Conservation (phyloP, 1,140 invertebrate genomes). For the Agrilus planipennis region DNA sequence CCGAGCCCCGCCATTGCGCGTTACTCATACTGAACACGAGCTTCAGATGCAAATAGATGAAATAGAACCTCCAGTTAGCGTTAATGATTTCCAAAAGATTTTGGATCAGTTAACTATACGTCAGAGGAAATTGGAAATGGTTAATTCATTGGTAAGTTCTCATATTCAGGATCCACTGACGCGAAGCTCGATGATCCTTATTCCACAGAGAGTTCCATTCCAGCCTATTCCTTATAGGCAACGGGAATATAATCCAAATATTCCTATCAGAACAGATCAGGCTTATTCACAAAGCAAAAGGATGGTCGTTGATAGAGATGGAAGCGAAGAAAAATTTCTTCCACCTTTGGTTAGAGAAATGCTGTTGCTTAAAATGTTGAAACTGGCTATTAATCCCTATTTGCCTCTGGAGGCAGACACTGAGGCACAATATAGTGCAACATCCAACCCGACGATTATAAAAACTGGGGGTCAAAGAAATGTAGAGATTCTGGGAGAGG, state of each 20-base stretch:
- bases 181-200: no score
- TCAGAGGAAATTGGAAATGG: slow-evolving; percentile 39
- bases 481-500: slow-evolving; percentile 47
- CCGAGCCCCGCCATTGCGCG: slow-evolving; percentile 15
- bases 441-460: slow-evolving; percentile 26
- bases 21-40: not conserved
- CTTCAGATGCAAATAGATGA: slow-evolving; percentile 23
- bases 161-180: no score
- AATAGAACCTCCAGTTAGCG: slow-evolving; percentile 40
- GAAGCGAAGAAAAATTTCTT: slow-evolving; percentile 45
- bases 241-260: no score
- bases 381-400: slow-evolving; percentile 53
- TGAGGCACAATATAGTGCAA: slow-evolving; percentile 24
- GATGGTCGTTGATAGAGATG: no score
- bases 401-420: slow-evolving; percentile 34
- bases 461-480: slow-evolving; percentile 43
- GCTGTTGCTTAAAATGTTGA: slow-evolving; percentile 52
- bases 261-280: no score
- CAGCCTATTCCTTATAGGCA: no score
- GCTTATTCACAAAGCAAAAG: no score
- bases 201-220: no score
- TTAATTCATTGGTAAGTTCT: slow-evolving; percentile 25
- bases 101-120: slow-evolving; percentile 43
- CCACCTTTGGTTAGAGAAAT: slow-evolving; percentile 55
- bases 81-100: slow-evolving; percentile 43